These are phyloP conservation scores for Julus scandinavius DNA, from an alignment of 2,888 invertebrate genomes.

Conservation along the genomic window DNA sequence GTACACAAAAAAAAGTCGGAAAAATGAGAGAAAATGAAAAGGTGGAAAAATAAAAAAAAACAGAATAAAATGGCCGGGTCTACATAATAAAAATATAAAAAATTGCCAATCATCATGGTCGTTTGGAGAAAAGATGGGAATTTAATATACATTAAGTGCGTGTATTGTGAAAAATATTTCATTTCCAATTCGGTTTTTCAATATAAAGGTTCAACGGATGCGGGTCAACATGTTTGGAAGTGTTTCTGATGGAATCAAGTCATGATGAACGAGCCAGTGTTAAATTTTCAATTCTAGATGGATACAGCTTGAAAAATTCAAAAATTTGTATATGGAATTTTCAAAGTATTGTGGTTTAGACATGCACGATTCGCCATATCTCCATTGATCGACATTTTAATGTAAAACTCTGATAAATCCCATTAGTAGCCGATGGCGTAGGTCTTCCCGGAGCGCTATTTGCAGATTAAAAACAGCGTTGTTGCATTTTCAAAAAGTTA, in stretches of 20 bases:
- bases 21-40: constrained; percentile 38
- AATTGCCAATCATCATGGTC: constrained; percentile 8
- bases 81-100: not conserved
- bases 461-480: too few species aligned
- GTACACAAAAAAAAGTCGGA: constrained; percentile 26
- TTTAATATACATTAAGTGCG: constrained; percentile 28
- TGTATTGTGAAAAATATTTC: constrained; percentile 6
- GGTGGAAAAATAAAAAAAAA: not conserved
- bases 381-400: not conserved
- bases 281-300: not conserved
- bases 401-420: not conserved
- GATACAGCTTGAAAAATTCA: not conserved
- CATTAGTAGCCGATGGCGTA: too few species aligned
- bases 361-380: not conserved
- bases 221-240: constrained; percentile 23
- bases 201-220: not conserved
- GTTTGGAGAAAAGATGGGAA: constrained; percentile 39
- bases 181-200: constrained; percentile 21
- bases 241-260: not conserved
- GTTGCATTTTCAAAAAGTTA: too few species aligned
- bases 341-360: not conserved
- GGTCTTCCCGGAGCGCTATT: too few species aligned
- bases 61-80: not conserved
- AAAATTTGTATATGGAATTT: not conserved
- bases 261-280: not conserved